phyloP scores from a whole-genome alignment of 1,140 invertebrate species.

The Aculops lycopersici region DNA sequence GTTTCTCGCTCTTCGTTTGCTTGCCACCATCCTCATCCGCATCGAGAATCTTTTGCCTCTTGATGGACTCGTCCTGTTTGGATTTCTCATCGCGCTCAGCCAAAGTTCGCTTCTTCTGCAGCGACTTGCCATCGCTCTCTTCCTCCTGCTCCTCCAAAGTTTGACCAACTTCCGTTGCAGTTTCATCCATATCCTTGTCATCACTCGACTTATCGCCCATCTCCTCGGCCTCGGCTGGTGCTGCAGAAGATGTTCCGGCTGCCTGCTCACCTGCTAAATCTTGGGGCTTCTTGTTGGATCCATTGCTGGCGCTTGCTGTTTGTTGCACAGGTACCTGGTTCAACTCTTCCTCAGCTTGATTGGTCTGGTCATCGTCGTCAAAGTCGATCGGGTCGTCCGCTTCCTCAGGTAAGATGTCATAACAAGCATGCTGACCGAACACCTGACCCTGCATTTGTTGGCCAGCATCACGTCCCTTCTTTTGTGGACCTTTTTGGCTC shows the following conservation, averaged over 20 bases:
- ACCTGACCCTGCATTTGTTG: too few relatives aligned
- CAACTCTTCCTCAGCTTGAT: too few relatives aligned
- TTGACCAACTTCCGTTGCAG: conserved; percentile 11
- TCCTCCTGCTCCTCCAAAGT: conserved; percentile 4
- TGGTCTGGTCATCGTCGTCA: too few relatives aligned
- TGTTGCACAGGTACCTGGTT: too few relatives aligned
- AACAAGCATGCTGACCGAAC: too few relatives aligned
- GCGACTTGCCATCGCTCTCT: not conserved
- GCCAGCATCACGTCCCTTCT: too few relatives aligned
- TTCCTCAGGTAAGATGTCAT: too few relatives aligned
- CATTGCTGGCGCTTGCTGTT: conserved; percentile 10
- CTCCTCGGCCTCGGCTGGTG: conserved; percentile 16
- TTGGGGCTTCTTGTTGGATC: conserved; percentile 12
- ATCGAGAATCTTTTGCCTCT: conserved; percentile 15
- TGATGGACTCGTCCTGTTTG: too few relatives aligned
- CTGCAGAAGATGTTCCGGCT: conserved; percentile 12
- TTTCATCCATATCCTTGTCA: conserved; percentile 19
- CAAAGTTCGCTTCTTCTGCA: conserved; percentile 8
- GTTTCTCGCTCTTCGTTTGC: conserved; percentile 1
- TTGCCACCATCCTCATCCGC: conserved; percentile 15
- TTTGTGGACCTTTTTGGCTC: too few relatives aligned
- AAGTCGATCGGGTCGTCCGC: too few relatives aligned
- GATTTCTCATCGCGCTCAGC: conserved; percentile 13
- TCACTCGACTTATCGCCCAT: too few relatives aligned
- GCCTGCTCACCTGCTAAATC: conserved; percentile 11